Base-by-base conservation (phyloP, 1,140 invertebrate species). In the Penaeus japonicus region DNA sequence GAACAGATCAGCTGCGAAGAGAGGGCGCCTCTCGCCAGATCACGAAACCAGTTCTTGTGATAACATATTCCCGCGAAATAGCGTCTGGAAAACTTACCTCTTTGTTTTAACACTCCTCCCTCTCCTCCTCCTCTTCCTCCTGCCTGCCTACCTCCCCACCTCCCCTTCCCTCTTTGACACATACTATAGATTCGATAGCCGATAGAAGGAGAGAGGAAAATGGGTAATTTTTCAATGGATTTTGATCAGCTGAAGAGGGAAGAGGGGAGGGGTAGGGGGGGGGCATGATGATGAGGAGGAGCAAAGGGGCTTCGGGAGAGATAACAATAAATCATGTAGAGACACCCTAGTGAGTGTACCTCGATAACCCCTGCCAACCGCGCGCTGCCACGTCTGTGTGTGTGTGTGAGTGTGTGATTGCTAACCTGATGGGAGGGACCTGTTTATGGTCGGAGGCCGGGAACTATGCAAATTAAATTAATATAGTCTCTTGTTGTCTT, bases 391-490 rank as follows among this genome's bases (percentile, higher is more conserved):
- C 2, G 5, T 30, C 54, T 73, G 47, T 24, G 54, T 70, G 20
- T 27, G 22, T 18, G 27, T 78, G 27, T 55, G 27, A 10, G 27
- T 30, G 24, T 18, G 57, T 30, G 4, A 27, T 47, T 47, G 47
- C 47, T 15, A 47, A 47, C 47, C 47, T 47, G 47, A 47, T 24
- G 62, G 62, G 62, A 30, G 62, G 20, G 62, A 79, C 80, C 59
- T 85, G 84, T 85, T 85, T 85, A 85, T 79, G 77, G 75, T 79
- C 62, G 24, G 22, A 22, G 70, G 18, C 18, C 47, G 47, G 30
- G 54, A 20, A 24, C 18, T 85, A 85, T 85, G 84, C 84, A 85
- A 85, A 85, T 79, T 85, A 55, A 85, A 85, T 85, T 85, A 85
- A 85, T 85, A 85, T 85, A 65, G 17, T 62, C 24, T 7, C 47